Base-by-base conservation (phyloP, 2,113 vertebrate genomes). In the Tapirus terrestris region DNA sequence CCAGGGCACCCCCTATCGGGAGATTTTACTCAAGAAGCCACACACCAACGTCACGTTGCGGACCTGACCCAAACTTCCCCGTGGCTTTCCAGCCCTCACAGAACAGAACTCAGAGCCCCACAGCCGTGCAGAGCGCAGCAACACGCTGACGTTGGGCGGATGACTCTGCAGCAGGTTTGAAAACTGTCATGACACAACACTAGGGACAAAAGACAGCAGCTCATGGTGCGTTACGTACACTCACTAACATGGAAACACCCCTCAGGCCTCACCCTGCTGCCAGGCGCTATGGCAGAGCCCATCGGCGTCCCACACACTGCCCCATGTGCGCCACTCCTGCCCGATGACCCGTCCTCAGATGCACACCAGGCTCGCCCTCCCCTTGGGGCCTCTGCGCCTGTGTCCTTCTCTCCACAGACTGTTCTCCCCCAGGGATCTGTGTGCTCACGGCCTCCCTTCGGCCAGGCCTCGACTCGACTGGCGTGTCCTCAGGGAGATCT, bases 301-400 rank as follows among this genome's bases (percentile, higher is more conserved):
- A 0, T 20, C 5, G n/a, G 29, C 1, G 12, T 9, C 43, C 36
- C 14, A 39, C 36, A 75, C 0, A 14, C 0, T 3, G 21, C 18
- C 77, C 29, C 0, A 6, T 13, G 65, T 25, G n/a, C 2, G 16
- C 36, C 21, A 7, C 51, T 72, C 81, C 70, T 43, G 58, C 48
- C 68, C 18, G 31, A 45, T 3, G 0, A 53, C 8, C 23, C 5
- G 6, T 20, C 63, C 65, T 68, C 29, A 16, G 39, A 56, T 1
- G 21, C 18, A 33, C 29, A n/a, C 36, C 11, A 23, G 39, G 43
- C 18, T 60, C 39, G 45, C 1, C 11, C 29, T 70, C 27, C 39
- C 39, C 84, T 7, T 63, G 61, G 16, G 68, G 27, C 36, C 80
- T 77, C 14, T 13, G 67, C 60, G 7, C 33, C 31, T 3, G 4